phyloP scores from a whole-genome alignment of 2,888 invertebrate species.

The Dicranocentrus wangi region DNA sequence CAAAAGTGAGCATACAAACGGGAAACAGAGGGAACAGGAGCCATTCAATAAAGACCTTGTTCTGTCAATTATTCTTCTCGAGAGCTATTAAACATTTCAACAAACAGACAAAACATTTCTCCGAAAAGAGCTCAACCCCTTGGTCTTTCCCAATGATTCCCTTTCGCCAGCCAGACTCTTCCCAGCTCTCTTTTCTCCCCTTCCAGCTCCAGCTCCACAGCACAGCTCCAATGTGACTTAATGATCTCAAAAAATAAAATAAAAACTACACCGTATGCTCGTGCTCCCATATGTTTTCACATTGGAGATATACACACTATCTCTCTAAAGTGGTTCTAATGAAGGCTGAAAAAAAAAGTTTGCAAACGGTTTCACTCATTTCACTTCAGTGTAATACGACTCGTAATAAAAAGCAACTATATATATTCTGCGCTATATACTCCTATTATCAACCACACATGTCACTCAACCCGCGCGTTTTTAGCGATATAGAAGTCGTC shows the following conservation, averaged over 20 bases:
- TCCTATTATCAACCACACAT: neutral
- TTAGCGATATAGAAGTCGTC: too few relatives aligned
- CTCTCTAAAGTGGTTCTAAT: too few relatives aligned
- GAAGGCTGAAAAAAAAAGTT: too few relatives aligned
- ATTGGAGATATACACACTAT: too few relatives aligned
- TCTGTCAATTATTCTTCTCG: constrained; percentile 7
- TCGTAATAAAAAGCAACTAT: too few relatives aligned
- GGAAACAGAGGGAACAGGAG: neutral
- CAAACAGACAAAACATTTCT: neutral
- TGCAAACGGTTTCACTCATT: too few relatives aligned
- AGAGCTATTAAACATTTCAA: constrained; percentile 3
- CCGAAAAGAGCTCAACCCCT: neutral
- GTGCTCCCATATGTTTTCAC: neutral
- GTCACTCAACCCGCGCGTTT: neutral
- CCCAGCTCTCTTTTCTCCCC: neutral
- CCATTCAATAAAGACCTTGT: neutral
- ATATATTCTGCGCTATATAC: too few relatives aligned
- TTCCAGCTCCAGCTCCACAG: neutral
- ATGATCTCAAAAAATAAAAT: constrained; percentile 3
- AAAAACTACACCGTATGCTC: neutral
- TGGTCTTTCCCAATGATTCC: too few relatives aligned
- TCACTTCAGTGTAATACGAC: too few relatives aligned
- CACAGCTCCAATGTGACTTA: neutral
- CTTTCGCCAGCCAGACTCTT: neutral
- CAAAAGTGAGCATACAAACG: neutral